phyloP scores from a whole-genome alignment of 2,113 vertebrate genomes.

The Tretioscincus oriximinensis region DNA sequence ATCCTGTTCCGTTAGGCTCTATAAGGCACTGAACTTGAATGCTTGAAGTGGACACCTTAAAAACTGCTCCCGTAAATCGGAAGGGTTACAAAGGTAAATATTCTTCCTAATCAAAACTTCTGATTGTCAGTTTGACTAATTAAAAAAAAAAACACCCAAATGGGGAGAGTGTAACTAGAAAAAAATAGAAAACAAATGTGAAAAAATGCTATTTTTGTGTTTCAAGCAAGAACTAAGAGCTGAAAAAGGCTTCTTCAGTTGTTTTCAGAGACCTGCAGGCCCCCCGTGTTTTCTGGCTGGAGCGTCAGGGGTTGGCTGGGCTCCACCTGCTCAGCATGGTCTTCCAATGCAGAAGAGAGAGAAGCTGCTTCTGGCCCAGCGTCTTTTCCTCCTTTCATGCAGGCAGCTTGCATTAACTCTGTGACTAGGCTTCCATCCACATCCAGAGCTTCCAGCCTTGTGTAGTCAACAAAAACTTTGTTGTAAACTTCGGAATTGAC shows the following conservation, averaged over 20 bases:
- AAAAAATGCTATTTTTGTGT: neutral
- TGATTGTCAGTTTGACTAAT: conserved; percentile 16
- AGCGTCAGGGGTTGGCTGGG: fast-evolving
- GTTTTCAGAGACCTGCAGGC: conserved; percentile 14
- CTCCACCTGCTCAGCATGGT: fast-evolving
- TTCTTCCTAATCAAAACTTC: neutral
- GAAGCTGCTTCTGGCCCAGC: fast-evolving
- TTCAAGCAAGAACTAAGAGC: neutral
- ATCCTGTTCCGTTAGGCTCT: neutral
- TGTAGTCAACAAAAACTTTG: neutral
- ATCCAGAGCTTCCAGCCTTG: neutral
- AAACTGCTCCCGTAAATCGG: fast-evolving
- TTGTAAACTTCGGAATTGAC: fast-evolving
- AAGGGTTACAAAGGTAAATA: fast-evolving
- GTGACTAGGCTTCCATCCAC: neutral
- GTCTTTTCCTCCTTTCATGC: neutral
- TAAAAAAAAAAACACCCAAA: neutral
- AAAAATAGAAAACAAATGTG: neutral
- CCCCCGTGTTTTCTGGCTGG: neutral
- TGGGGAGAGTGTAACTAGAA: neutral
- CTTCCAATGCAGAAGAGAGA: fast-evolving
- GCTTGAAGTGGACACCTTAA: neutral
- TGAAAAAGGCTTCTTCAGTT: conserved; percentile 20
- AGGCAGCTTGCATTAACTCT: neutral
- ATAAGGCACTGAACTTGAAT: neutral